Evolutionary conservation across 1,140 invertebrate genomes (phyloP).

Genomic region (Drosophila tristis): DNA sequence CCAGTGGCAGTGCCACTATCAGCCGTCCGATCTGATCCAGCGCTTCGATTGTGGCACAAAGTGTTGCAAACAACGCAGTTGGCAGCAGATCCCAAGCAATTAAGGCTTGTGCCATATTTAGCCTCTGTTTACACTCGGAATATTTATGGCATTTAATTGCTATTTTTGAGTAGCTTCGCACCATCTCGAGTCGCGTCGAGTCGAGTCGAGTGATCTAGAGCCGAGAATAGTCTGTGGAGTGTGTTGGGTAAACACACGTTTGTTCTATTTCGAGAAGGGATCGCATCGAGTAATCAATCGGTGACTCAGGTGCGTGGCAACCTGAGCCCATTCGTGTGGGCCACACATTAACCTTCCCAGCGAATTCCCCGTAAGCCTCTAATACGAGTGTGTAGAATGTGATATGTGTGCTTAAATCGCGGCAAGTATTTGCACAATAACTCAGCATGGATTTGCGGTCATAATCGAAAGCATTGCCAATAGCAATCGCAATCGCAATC

Average conservation of each 20-base stretch:
- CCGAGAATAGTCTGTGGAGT: background rate
- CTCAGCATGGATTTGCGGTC: constrained; percentile 58
- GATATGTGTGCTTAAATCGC: constrained; percentile 46
- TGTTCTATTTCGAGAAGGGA: constrained; percentile 34
- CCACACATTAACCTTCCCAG: constrained; percentile 43
- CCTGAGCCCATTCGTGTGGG: constrained; percentile 14
- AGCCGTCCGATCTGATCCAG: constrained; percentile 38
- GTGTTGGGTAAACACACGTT: background rate
- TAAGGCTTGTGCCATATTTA: constrained; percentile 61
- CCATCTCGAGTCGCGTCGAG: constrained; percentile 4
- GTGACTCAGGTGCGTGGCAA: constrained; percentile 12
- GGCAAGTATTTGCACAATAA: constrained; percentile 63
- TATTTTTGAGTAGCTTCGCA: constrained; percentile 64
- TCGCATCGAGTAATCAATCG: constrained; percentile 23
- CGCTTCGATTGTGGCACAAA: constrained; percentile 43
- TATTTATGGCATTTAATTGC: constrained; percentile 75
- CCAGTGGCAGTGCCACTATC: constrained; percentile 25
- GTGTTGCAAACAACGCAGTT: constrained; percentile 71
- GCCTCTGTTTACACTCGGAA: constrained; percentile 23
- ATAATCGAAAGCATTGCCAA: constrained; percentile 40
- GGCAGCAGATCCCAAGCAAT: constrained; percentile 59
- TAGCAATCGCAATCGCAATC: constrained; percentile 27
- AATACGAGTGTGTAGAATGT: constrained; percentile 9
- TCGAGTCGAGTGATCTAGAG: constrained; percentile 22
- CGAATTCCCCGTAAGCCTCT: constrained; percentile 25